Evolutionary conservation across 2,113 vertebrate species (phyloP).

Genomic region (Mustela lutreola): DNA sequence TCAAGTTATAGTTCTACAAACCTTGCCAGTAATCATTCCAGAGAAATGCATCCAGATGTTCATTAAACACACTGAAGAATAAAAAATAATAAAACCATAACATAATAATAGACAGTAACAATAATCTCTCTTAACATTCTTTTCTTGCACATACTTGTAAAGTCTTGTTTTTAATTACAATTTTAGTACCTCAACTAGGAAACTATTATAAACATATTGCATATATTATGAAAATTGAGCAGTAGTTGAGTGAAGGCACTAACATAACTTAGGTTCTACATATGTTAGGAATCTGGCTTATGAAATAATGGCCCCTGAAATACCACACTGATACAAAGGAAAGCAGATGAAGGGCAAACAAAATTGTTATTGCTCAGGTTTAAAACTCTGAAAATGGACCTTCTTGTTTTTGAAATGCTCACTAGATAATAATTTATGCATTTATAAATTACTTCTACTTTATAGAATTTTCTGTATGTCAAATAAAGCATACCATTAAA

Average conservation of each 20-base stretch:
- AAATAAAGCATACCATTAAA: conserved; percentile 55
- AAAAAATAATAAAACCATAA: not conserved
- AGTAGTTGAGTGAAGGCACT: not conserved
- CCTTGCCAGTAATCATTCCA: not conserved
- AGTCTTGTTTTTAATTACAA: not conserved
- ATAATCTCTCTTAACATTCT: not conserved
- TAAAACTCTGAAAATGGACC: not conserved
- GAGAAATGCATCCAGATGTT: not conserved
- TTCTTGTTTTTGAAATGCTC: not conserved
- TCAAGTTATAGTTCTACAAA: not conserved
- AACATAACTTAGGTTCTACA: not conserved
- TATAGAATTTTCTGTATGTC: conserved; percentile 41
- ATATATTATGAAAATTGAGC: not conserved
- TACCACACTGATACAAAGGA: not conserved
- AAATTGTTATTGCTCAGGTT: not conserved
- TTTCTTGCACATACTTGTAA: not conserved
- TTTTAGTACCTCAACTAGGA: not conserved
- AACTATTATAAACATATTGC: not conserved
- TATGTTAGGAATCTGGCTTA: not conserved
- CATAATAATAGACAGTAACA: not conserved
- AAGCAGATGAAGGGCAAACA: conserved; percentile 10
- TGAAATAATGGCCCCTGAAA: conserved; percentile 43
- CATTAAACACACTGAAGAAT: not conserved
- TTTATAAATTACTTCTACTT: conserved; percentile 52
- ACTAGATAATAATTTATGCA: conserved; percentile 43